These are phyloP conservation scores for Cynaeus angustus DNA, from an alignment of 2,888 invertebrate species.

Conservation along the genomic window DNA sequence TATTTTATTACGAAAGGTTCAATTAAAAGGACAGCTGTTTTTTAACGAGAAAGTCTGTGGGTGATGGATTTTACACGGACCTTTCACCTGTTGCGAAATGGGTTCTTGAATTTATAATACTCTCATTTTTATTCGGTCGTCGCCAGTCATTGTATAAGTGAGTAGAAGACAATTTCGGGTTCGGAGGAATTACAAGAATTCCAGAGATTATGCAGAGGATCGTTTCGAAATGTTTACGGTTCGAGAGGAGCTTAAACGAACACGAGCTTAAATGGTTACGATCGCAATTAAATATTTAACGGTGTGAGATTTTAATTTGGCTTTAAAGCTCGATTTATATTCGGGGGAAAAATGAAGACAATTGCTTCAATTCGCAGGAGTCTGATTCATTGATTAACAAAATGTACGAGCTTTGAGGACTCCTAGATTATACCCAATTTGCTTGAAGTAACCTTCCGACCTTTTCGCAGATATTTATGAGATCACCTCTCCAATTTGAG, in stretches of 20 bases:
- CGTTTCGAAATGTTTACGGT: background rate
- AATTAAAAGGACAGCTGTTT: slow-evolving; percentile 1
- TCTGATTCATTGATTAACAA: too few relatives aligned
- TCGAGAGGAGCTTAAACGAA: slow-evolving; percentile 1
- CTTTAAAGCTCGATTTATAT: background rate
- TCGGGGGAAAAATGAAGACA: too few relatives aligned
- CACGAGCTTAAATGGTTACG: slow-evolving; percentile 7
- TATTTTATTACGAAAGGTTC: slow-evolving; percentile 4
- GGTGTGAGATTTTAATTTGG: slow-evolving; percentile 1
- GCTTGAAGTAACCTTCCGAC: too few relatives aligned
- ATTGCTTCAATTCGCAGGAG: too few relatives aligned
- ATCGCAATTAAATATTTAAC: slow-evolving; percentile 5
- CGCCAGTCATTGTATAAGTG: background rate
- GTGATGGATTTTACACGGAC: background rate
- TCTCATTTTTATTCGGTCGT: background rate
- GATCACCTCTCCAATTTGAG: too few relatives aligned
- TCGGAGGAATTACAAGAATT: slow-evolving; percentile 4
- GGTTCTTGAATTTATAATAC: slow-evolving; percentile 8
- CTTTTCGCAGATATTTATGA: too few relatives aligned
- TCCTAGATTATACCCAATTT: too few relatives aligned
- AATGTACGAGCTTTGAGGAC: too few relatives aligned
- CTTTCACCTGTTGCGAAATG: slow-evolving; percentile 23
- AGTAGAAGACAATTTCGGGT: slow-evolving; percentile 1
- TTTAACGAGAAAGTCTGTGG: background rate
- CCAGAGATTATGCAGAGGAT: background rate